Conservation (phyloP, 2,797 vertebrate genomes). For the Corythornis leucogaster region DNA sequence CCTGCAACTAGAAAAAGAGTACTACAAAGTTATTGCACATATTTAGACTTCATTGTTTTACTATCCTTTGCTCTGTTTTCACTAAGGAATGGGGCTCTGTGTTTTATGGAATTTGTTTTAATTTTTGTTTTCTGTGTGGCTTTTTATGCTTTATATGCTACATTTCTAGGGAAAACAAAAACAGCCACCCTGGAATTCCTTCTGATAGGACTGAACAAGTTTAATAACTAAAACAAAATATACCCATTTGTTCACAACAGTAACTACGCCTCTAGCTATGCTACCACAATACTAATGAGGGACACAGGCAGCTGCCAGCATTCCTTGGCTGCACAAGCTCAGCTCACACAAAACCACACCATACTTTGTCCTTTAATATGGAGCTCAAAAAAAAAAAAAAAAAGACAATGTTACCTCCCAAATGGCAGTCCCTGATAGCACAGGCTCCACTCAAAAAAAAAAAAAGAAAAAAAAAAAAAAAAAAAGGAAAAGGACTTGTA, state of each 20-base stretch:
- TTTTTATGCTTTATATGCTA: not conserved
- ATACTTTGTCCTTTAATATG: not conserved
- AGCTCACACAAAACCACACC: not conserved
- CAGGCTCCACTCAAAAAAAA: not conserved
- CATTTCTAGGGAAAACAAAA: not conserved
- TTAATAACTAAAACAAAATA: not conserved
- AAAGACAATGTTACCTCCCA: not conserved
- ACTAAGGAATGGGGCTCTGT: not conserved
- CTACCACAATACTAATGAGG: rapidly evolving
- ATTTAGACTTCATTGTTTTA: not conserved
- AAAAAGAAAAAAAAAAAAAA: not conserved
- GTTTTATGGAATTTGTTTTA: not conserved
- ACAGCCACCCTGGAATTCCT: not conserved
- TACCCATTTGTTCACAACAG: not conserved
- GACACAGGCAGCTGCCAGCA: not conserved
- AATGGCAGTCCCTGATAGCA: not conserved
- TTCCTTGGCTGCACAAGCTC: not conserved
- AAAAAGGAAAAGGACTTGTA: no score
- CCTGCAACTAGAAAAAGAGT: not conserved
- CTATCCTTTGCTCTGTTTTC: not conserved
- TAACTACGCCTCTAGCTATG: not conserved
- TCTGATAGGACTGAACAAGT: not conserved
- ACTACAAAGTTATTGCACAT: not conserved
- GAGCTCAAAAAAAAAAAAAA: not conserved
- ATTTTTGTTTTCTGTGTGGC: not conserved